Evolutionary conservation across 2,888 invertebrate species (phyloP).

Genomic region (Campoplex capitator): DNA sequence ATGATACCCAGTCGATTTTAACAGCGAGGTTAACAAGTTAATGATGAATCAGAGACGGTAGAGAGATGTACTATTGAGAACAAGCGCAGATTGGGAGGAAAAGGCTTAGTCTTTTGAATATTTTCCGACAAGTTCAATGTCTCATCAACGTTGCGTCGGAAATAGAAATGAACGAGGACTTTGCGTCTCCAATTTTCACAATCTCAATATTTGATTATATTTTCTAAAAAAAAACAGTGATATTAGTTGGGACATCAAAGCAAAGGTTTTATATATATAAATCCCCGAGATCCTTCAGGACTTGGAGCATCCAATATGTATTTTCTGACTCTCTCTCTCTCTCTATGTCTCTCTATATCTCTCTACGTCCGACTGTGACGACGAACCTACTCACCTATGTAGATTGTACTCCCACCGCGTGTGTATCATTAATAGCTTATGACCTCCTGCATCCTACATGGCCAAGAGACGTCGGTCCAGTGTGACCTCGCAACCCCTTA

Average conservation of each 20-base stretch:
- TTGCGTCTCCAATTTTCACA: not conserved
- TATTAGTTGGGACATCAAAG: not conserved
- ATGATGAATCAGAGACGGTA: not conserved
- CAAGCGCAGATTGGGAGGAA: not conserved
- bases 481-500: constrained; percentile 48
- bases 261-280: not conserved
- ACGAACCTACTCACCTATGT: constrained; percentile 79
- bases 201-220: not conserved
- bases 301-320: not conserved
- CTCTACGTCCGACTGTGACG: constrained; percentile 46
- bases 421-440: constrained; percentile 81
- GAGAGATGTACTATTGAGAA: not conserved
- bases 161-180: not conserved
- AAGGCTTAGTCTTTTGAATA: not conserved
- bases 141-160: not conserved
- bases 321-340: not conserved
- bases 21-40: not conserved
- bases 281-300: not conserved
- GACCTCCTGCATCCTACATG: constrained; percentile 71
- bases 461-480: constrained; percentile 51
- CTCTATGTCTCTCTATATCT: constrained; percentile 6
- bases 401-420: constrained; percentile 79
- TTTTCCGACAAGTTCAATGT: not conserved
- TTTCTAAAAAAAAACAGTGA: not conserved
- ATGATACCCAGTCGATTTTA: not conserved